Percentiles rank a stretch among this genome's conserved stretches.
phyloP scores from a whole-genome alignment of 2,113 vertebrate genomes.

The Mesocricetus auratus region DNA sequence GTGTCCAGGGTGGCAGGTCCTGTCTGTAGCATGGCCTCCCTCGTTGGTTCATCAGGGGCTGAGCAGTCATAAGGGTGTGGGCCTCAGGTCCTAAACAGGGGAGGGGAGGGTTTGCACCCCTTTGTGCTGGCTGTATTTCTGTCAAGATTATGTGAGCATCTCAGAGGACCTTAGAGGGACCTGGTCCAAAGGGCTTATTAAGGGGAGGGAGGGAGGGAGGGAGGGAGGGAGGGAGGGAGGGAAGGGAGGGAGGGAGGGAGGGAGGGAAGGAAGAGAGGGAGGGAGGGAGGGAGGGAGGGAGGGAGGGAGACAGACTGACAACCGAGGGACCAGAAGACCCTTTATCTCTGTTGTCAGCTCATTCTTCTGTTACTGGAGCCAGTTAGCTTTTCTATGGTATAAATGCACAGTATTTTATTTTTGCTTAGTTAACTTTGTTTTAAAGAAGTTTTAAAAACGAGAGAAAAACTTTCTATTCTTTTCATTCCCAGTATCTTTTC shows the following conservation, averaged over 20 bases:
- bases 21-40: background rate
- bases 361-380: background rate
- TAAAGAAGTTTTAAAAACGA: background rate
- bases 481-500: background rate
- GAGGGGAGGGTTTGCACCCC: background rate
- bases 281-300: fast-evolving
- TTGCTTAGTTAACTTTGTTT: background rate
- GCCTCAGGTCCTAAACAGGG: background rate
- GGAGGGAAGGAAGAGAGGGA: no score
- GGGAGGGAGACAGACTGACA: no score
- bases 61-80: background rate
- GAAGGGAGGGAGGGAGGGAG: fast-evolving
- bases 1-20: background rate
- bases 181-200: background rate
- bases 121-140: background rate
- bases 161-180: background rate
- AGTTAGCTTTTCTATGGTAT: background rate
- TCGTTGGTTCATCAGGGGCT: background rate
- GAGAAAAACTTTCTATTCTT: background rate
- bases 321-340: no score
- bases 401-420: background rate
- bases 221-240: fast-evolving
- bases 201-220: fast-evolving
- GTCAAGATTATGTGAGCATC: fast-evolving
- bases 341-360: background rate